Evolutionary conservation across 2,888 invertebrate genomes (phyloP).

Genomic region (Nephrotoma flavescens): DNA sequence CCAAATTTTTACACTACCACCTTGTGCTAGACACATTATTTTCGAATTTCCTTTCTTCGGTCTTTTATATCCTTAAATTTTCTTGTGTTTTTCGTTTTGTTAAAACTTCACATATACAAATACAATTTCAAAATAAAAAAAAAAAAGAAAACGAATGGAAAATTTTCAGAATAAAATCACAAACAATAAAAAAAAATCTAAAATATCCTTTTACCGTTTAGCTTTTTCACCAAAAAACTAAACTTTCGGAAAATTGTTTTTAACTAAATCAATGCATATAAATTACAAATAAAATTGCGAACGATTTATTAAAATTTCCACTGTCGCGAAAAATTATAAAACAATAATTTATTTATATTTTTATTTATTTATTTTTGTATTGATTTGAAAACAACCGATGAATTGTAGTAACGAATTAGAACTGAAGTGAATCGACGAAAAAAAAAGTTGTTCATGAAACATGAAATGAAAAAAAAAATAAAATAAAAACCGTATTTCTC

Average conservation of each 20-base stretch:
- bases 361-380: background rate
- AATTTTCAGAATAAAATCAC: background rate
- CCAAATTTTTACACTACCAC: background rate
- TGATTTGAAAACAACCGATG: background rate
- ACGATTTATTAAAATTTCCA: background rate
- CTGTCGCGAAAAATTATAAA: background rate
- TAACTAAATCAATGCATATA: background rate
- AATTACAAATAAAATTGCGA: background rate
- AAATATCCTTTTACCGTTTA: background rate
- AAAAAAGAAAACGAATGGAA: background rate
- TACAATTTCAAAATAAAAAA: background rate
- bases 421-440: background rate
- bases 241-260: background rate
- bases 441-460: background rate
- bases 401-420: background rate
- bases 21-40: background rate
- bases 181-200: background rate
- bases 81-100: background rate
- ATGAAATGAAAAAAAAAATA: background rate
- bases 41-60: background rate
- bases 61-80: background rate
- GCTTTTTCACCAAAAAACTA: background rate
- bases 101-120: background rate
- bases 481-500: background rate
- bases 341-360: background rate